Percentiles rank a stretch among this genome's conserved stretches.
Conservation (phyloP, 2,113 vertebrate species). For the Seriola dumerili region DNA sequence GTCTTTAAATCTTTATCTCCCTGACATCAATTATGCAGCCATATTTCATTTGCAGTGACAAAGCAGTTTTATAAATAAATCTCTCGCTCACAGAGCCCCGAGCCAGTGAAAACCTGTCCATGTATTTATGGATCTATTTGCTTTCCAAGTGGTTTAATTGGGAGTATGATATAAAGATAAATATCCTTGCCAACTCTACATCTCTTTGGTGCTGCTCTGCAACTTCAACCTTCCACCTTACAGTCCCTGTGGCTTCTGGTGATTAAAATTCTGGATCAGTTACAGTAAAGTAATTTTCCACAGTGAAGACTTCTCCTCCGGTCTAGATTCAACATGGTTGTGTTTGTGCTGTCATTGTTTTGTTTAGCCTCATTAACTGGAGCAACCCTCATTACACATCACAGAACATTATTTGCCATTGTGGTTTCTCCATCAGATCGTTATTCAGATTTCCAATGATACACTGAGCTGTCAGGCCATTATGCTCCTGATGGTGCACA, state of each 20-base stretch:
- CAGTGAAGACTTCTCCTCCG: constrained; percentile 28
- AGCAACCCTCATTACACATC: constrained; percentile 36
- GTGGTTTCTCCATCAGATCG: constrained; percentile 20
- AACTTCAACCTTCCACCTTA: background rate
- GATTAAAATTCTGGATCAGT: constrained; percentile 44
- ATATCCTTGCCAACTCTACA: constrained; percentile 41
- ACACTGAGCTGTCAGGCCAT: constrained; percentile 1
- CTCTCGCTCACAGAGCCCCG: constrained; percentile 45
- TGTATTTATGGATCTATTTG: constrained; percentile 59
- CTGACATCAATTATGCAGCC: constrained; percentile 43
- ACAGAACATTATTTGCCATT: constrained; percentile 28
- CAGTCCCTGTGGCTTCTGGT: background rate
- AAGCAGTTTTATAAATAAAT: constrained; percentile 58
- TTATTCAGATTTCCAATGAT: constrained; percentile 32
- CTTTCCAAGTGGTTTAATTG: constrained; percentile 56
- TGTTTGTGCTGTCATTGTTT: constrained; percentile 27
- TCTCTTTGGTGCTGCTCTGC: background rate
- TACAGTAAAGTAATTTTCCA: constrained; percentile 44
- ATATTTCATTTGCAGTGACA: constrained; percentile 55
- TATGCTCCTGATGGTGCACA: constrained; percentile 9
- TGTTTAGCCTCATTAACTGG: constrained; percentile 50
- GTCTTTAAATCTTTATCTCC: constrained; percentile 36
- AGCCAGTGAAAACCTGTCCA: constrained; percentile 43
- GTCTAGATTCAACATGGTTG: constrained; percentile 26
- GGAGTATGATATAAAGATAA: constrained; percentile 59